Conservation (phyloP, 2,888 invertebrate species). For the Xanthorhoe designata region DNA sequence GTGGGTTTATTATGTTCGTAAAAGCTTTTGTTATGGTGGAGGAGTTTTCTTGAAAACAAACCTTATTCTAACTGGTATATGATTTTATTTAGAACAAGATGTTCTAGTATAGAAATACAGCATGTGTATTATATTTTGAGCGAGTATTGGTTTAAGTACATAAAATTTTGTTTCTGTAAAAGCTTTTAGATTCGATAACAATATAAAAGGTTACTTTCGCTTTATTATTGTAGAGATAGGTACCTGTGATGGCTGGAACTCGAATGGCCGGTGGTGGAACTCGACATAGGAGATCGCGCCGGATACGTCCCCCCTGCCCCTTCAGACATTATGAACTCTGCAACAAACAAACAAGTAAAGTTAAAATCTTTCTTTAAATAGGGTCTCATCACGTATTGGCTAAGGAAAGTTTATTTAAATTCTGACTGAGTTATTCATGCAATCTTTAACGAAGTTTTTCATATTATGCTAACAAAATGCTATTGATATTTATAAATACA, state of each 20-base stretch:
- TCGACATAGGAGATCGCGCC: constrained; percentile 79
- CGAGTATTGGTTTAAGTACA: constrained; percentile 31
- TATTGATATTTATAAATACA: no score
- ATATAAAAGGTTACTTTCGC: constrained; percentile 12
- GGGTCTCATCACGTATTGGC: no score
- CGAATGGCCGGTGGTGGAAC: constrained; percentile 79
- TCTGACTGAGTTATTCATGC: neutral
- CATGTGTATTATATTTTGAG: constrained; percentile 15
- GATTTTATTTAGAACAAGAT: neutral
- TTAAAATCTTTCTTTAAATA: neutral
- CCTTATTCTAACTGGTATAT: constrained; percentile 37
- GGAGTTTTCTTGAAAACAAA: constrained; percentile 51
- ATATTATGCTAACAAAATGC: no score
- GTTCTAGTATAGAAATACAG: constrained; percentile 5
- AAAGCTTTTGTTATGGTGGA: constrained; percentile 68
- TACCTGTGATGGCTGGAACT: constrained; percentile 83
- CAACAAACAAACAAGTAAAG: constrained; percentile 61
- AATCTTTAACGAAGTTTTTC: no score
- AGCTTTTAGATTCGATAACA: constrained; percentile 30
- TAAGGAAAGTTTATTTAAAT: neutral
- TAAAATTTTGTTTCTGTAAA: constrained; percentile 28
- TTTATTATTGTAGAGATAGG: neutral
- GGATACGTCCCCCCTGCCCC: constrained; percentile 71
- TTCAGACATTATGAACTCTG: constrained; percentile 80
- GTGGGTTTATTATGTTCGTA: constrained; percentile 69